These are phyloP conservation scores for Brachyrhaphis roseni DNA, from an alignment of 2,797 vertebrate species.

Conservation along the genomic window DNA sequence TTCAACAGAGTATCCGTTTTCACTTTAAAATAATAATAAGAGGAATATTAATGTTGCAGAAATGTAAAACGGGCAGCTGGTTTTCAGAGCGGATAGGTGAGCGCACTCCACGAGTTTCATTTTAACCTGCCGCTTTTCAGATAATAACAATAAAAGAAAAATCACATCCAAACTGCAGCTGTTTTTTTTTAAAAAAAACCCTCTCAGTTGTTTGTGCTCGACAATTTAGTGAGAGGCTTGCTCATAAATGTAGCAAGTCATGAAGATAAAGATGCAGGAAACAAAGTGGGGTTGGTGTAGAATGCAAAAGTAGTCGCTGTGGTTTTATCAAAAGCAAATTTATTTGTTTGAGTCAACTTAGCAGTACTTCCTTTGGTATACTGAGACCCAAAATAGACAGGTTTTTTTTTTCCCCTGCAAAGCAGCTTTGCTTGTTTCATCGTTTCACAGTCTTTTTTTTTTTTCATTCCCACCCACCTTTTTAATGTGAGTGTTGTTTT, in stretches of 20 bases:
- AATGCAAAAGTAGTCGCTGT: slow-evolving; percentile 85
- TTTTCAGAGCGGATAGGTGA: slow-evolving; percentile 59
- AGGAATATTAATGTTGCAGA: slow-evolving; percentile 84
- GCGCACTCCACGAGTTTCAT: slow-evolving; percentile 49
- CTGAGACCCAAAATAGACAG: slow-evolving; percentile 80
- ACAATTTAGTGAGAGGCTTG: slow-evolving; percentile 72
- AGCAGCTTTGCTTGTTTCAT: slow-evolving; percentile 71
- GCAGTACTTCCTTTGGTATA: slow-evolving; percentile 84
- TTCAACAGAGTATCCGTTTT: slow-evolving; percentile 89
- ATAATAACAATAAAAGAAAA: slow-evolving; percentile 34
- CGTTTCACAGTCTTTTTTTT: slow-evolving; percentile 53
- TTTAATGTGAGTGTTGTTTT: slow-evolving; percentile 62
- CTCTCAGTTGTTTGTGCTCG: slow-evolving; percentile 56
- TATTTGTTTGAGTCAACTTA: slow-evolving; percentile 86
- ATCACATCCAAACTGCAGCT: slow-evolving; percentile 50
- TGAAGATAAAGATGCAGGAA: slow-evolving; percentile 82
- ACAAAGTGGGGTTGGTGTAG: slow-evolving; percentile 81
- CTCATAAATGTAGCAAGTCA: slow-evolving; percentile 75
- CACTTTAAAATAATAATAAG: slow-evolving; percentile 90
- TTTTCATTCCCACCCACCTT: slow-evolving; percentile 8
- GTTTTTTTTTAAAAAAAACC: slow-evolving; percentile 37
- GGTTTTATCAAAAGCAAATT: slow-evolving; percentile 86
- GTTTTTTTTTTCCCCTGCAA: slow-evolving; percentile 72
- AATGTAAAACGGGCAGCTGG: slow-evolving; percentile 82
- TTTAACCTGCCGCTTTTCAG: slow-evolving; percentile 62